Evolutionary conservation across 2,113 vertebrate species (phyloP), one percentile per base, ranked within the genome.

Genomic region (Globicephala melas): DNA sequence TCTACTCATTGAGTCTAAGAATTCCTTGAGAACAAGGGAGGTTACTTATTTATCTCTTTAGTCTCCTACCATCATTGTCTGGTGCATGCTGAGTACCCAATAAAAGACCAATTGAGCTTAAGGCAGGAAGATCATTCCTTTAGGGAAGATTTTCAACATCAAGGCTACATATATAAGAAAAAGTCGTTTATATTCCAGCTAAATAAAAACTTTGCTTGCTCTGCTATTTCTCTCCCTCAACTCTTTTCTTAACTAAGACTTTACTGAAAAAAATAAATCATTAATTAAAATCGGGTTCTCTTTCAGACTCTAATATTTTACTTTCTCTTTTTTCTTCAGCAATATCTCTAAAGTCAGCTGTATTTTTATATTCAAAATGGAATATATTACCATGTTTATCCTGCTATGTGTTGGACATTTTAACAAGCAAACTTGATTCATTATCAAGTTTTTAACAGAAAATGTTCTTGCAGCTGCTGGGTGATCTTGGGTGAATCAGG

Each of bases 371-470:
- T 96, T 94, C 12, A 94, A 90, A 89, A 36, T 50, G 1, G 8
- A 77, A n/a, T 79, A 82, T 47, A 41, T 55, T 38, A 23, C 21
- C 17, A 38, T 23, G 15, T 91, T 95, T 76, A 91, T 63, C 81
- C 67, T 94, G 6, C 13, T 87, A 23, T 60, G 87, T 96, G 36
- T 26, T 79, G 33, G 23, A 67, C 25, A 79, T 65, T 94, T 80
- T 84, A 90, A 95, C 38, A 87, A 77, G 41, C 38, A 97, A 94
- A 94, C 11, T 79, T 85, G 79, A 91, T 84, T 91, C 70, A 65
- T 67, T 55, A 92, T 91, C 36, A 73, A 80, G 23, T 4, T 94
- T 96, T 83, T 83, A 81, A 92, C 47, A 83, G 60, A 92, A 80
- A 93, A 53, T 90, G 9, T 92, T 83, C 58, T 63, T 77, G 41